Evolutionary conservation across 2,797 vertebrate genomes (phyloP), one percentile per base, ranked within the genome.

Genomic region (Limnodromus scolopaceus): DNA sequence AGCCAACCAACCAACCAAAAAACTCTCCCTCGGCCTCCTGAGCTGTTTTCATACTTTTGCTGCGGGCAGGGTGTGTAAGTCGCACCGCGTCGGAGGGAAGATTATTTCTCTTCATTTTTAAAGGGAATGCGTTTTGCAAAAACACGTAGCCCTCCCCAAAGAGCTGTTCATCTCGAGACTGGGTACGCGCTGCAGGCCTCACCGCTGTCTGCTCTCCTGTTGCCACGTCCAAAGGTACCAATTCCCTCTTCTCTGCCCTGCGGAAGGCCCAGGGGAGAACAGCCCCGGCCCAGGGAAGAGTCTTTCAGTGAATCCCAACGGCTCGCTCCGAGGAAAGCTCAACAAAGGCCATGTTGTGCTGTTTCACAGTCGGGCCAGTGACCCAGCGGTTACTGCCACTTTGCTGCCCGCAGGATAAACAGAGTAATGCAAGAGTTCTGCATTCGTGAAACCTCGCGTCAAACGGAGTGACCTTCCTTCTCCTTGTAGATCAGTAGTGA

Each of bases 261-360:
- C 5, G 8, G 19, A 55, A 76, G 64, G 30, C 34, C 57, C 63
- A 70, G 74, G 71, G 53, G 49, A 84, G 78, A 89, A 49, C 69
- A 76, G 14, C 63, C 61, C 78, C 53, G 6, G 69, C 46, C 27
- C 53, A 66, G 88, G 84, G 84, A 93, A 17, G 49, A 24, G 87
- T 16, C 77, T 57, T 54, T 61, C 60, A 61, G 60, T 69, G 94
- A 96, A 87, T 90, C 93, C 76, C 46, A 66, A 68, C 23, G 77
- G 93, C 91, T 94, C 78, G 46, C 27, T 89, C 70, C 79, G 79
- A 65, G 30, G 60, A 68, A 60, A 93, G 86, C 83, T 71, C 79
- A 88, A 86, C 94, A 93, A 90, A 92, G 94, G 45, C 78, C 22
- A 20, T 61, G 77, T 80, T 94, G 79, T 93, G 89, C 69, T 30